Base-by-base conservation (phyloP, 2,113 vertebrate genomes). In the Bubo bubo region DNA sequence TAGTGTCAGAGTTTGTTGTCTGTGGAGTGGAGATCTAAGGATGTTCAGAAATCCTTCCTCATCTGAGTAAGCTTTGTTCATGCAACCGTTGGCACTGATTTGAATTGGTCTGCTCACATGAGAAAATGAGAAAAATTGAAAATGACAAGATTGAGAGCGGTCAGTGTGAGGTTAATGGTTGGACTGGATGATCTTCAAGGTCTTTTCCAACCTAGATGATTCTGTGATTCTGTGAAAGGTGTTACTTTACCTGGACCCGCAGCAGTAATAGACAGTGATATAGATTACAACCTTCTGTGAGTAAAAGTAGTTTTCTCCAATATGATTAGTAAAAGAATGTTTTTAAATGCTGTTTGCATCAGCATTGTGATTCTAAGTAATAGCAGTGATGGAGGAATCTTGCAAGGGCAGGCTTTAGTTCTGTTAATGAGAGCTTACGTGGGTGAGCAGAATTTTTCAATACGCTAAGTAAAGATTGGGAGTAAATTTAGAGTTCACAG, bases 361-460 rank as follows among this genome's bases (percentile, higher is more conserved):
- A 77, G 37, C n/a, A 19, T 39, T 64, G 58, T 59, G 19, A 58
- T 82, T 90, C 82, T 62, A 19, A 32, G 12, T 34, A 68, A 24
- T 45, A 5, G 2, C 55, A 9, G 14, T 8, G 3, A 37, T 80
- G 37, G 81, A 82, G 32, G 16, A 60, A 8, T 74, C 43, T 83
- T 79, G 35, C 30, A 53, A 59, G 55, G 34, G 11, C 28, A 27
- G 58, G 11, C 14, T 64, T 73, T 72, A 59, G 10, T 79, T 72
- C 20, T 37, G 5, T 27, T 41, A 35, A 3, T 50, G 39, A 53
- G 32, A n/a, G 28, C 28, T 90, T n/a, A 15, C 0, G 0, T 6
- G 4, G 28, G 14, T 8, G 35, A 68, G 20, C 27, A 82, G 74
- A 80, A 58, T 47, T 79, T 64, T 53, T 27, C 16, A 52, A 28